Conservation (phyloP, 2,888 invertebrate species). For the Gerris lacustris region DNA sequence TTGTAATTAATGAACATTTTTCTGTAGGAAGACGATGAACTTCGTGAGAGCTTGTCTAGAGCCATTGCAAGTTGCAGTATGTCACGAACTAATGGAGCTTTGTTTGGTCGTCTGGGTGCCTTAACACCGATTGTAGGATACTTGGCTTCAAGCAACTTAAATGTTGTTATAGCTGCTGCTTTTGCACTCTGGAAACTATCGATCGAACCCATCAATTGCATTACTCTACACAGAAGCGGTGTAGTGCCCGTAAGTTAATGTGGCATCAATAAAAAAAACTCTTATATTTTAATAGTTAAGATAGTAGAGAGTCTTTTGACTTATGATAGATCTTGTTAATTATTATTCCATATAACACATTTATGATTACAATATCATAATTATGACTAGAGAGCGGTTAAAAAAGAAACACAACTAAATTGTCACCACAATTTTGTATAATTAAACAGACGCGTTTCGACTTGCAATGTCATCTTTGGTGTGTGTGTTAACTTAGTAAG, state of each 20-base stretch:
- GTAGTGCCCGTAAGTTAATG: slow-evolving; percentile 13
- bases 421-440: too few relatives aligned
- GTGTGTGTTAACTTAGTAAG: too few relatives aligned
- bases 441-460: too few relatives aligned
- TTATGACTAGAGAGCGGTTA: too few relatives aligned
- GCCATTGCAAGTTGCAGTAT: slow-evolving; percentile 20
- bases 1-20: not conserved
- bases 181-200: slow-evolving; percentile 19
- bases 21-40: slow-evolving; percentile 14
- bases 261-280: too few relatives aligned
- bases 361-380: too few relatives aligned
- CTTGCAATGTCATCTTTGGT: too few relatives aligned
- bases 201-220: slow-evolving; percentile 18
- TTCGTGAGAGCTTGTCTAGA: slow-evolving; percentile 15
- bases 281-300: too few relatives aligned
- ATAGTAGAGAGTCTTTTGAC: too few relatives aligned
- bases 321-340: too few relatives aligned
- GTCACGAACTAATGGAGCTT: slow-evolving; percentile 14
- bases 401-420: too few relatives aligned
- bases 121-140: slow-evolving; percentile 17
- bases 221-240: slow-evolving; percentile 11
- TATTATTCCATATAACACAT: too few relatives aligned
- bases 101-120: slow-evolving; percentile 17
- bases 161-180: slow-evolving; percentile 12
- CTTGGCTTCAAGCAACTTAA: slow-evolving; percentile 5